These are phyloP conservation scores for Trilocha varians DNA, from an alignment of 2,888 invertebrate species.

Conservation along the genomic window DNA sequence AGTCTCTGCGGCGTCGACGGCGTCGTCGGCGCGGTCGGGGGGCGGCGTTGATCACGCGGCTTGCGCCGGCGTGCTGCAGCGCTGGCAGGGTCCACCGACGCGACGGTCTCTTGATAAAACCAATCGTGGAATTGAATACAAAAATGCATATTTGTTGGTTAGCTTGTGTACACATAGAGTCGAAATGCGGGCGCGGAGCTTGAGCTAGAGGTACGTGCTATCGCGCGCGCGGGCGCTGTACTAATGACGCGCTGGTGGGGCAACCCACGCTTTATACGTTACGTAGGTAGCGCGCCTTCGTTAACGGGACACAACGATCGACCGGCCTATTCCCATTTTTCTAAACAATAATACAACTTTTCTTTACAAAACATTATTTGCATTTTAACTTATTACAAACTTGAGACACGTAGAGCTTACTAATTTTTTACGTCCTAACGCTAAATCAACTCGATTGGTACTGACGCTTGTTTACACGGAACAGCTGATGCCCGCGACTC, in stretches of 20 bases:
- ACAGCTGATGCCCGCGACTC: conserved; percentile 50
- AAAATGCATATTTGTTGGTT: conserved; percentile 59
- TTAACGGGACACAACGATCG: conserved; percentile 69
- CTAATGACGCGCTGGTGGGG: conserved; percentile 68
- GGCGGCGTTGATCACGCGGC: conserved; percentile 53
- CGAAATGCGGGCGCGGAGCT: conserved; percentile 60
- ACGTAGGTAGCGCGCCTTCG: conserved; percentile 62
- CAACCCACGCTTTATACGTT: conserved; percentile 67
- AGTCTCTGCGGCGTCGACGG: conserved; percentile 65
- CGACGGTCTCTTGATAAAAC: conserved; percentile 67
- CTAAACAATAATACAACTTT: conserved; percentile 55
- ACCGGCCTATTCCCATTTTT: conserved; percentile 70
- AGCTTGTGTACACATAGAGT: conserved; percentile 69
- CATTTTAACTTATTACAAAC: not conserved
- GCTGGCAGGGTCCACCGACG: conserved; percentile 56
- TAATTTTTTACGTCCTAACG: conserved; percentile 6
- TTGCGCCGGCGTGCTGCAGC: conserved; percentile 54
- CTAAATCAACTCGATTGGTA: conserved; percentile 3
- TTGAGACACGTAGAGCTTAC: not conserved
- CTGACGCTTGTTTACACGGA: conserved; percentile 49
- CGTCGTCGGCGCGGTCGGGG: conserved; percentile 62
- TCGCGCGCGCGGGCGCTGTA: conserved; percentile 68
- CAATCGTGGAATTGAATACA: conserved; percentile 62
- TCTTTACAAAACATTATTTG: conserved; percentile 17
- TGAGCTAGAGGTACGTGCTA: conserved; percentile 57